Percentiles rank a stretch among this genome's conserved stretches.
These are phyloP conservation scores for Zaprionus taronus DNA, from an alignment of 1,140 invertebrate genomes.

Conservation along the genomic window DNA sequence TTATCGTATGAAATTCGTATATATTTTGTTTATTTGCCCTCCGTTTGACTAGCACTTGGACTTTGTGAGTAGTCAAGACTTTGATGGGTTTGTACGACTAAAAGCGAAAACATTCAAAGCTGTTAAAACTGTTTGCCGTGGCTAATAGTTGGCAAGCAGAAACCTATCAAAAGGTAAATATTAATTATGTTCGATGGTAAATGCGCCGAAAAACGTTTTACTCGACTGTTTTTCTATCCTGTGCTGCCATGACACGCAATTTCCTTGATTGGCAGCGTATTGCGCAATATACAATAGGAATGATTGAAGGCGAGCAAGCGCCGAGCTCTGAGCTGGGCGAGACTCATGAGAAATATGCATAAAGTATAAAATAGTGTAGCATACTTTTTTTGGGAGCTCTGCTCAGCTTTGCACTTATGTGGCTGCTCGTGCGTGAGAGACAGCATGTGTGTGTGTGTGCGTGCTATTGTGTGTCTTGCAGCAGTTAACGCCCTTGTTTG, in stretches of 20 bases:
- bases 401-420: neutral
- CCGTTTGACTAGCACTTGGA: slow-evolving; percentile 59
- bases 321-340: slow-evolving; percentile 65
- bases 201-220: slow-evolving; percentile 70
- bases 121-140: slow-evolving; percentile 78
- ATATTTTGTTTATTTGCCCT: slow-evolving; percentile 79
- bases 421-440: slow-evolving; percentile 1
- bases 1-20: slow-evolving; percentile 29
- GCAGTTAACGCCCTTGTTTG: slow-evolving; percentile 74
- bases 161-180: slow-evolving; percentile 68
- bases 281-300: slow-evolving; percentile 35
- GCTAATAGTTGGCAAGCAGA: slow-evolving; percentile 64
- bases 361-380: slow-evolving; percentile 67
- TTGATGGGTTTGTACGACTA: slow-evolving; percentile 54
- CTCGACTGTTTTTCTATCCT: slow-evolving; percentile 21
- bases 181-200: slow-evolving; percentile 81
- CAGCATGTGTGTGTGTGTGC: slow-evolving; percentile 23
- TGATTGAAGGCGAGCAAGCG: slow-evolving; percentile 60
- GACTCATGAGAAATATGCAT: slow-evolving; percentile 52
- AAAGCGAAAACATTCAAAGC: slow-evolving; percentile 71
- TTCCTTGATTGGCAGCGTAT: slow-evolving; percentile 73
- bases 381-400: slow-evolving; percentile 57
- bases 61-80: slow-evolving; percentile 47
- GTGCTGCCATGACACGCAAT: slow-evolving; percentile 70
- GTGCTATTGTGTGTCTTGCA: slow-evolving; percentile 17